These are phyloP conservation scores for Neodiprion virginianus DNA, from an alignment of 1,140 invertebrate species.

Conservation along the genomic window DNA sequence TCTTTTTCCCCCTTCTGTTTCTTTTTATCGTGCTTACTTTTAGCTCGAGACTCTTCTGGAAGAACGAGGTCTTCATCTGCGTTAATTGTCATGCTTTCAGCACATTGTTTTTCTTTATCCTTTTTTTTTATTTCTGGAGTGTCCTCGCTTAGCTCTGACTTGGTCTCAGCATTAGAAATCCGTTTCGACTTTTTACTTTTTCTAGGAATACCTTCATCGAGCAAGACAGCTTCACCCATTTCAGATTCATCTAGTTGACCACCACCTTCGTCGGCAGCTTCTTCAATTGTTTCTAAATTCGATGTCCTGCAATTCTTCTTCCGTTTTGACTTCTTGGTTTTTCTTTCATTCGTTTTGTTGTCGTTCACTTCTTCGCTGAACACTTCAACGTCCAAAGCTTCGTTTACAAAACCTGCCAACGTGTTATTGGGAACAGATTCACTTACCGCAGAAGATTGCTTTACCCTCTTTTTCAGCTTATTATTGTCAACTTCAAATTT, in stretches of 20 bases:
- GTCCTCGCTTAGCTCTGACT: background rate
- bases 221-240: background rate
- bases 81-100: slow-evolving; percentile 19
- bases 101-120: background rate
- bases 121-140: background rate
- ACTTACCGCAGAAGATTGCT: background rate
- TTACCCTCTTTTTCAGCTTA: slow-evolving; percentile 43
- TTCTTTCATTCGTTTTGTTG: slow-evolving; percentile 46
- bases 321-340: slow-evolving; percentile 36
- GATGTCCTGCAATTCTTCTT: slow-evolving; percentile 34
- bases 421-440: background rate
- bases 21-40: slow-evolving; percentile 28
- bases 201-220: background rate
- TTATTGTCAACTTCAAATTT: slow-evolving; percentile 53
- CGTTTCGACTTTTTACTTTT: background rate
- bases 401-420: slow-evolving; percentile 36
- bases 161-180: background rate
- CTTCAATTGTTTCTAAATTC: slow-evolving; percentile 47
- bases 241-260: slow-evolving; percentile 20
- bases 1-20: slow-evolving; percentile 19
- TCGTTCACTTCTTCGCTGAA: slow-evolving; percentile 40
- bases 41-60: slow-evolving; percentile 21
- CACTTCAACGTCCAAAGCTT: slow-evolving; percentile 42
- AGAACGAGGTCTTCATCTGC: background rate
- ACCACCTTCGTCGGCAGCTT: slow-evolving; percentile 45